Base-by-base conservation (phyloP, 2,888 invertebrate genomes). In the Petrophora chlorosata region DNA sequence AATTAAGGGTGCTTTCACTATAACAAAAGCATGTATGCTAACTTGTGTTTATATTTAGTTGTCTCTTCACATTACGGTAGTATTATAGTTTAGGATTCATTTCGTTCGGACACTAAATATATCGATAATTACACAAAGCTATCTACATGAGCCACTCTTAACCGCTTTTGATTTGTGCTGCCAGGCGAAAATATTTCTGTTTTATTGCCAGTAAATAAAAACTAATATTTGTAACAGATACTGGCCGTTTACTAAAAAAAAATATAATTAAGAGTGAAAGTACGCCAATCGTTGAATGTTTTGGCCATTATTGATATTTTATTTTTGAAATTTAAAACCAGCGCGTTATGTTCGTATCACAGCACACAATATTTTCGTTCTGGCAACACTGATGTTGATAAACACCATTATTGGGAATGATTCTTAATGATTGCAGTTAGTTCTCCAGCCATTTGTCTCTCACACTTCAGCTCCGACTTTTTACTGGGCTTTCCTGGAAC, bases 71-170 rank as follows among this genome's bases (percentile, higher is more conserved):
- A 63, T 79, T 73, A 79, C 66, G 62, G 71, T 77, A 67, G 70
- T 70, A 74, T 74, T 69, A 36, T 33, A 28, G 33, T 66, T 62
- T 62, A 70, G 61, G 66, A 60, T 65, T 76, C 74, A 72, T 78
- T 78, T 79, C 79, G 68, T 81, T 82, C 82, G 72, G 81, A 87
- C 79, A 84, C 87, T 88, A 89, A 83, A 86, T 84, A 86, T 85
- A 88, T 82, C 80, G 84, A 82, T 85, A 85, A 86, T 88, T 85
- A 88, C 85, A 88, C 86, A 80, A 88, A 89, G 89, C 90, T 90
- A 90, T 90, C 90, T 89, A 89, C 90, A 89, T 82, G 90, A 89
- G 88, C 87, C 85, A 79, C 79, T 77, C 76, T 71, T 73, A 65
- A 73, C 76, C 73, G 77, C 70, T 73, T 69, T 56, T 68, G 61